Evolutionary conservation across 2,888 invertebrate genomes (phyloP).

Genomic region (Siphonodentalium dalli): DNA sequence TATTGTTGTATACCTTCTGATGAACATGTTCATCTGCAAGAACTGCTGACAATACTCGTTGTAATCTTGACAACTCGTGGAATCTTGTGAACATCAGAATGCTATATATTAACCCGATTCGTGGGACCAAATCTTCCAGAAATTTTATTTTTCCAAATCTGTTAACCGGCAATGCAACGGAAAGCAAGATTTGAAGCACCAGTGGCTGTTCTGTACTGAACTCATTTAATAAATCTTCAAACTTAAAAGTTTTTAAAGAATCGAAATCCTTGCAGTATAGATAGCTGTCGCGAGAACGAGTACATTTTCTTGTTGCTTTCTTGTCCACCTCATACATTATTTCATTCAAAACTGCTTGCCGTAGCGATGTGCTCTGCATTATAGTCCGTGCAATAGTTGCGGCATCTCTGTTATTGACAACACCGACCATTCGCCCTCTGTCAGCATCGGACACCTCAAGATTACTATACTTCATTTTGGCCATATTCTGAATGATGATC

Average conservation of each 20-base stretch:
- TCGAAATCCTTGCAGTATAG: background rate
- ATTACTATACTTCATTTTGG: too few relatives aligned
- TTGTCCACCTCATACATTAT: too few relatives aligned
- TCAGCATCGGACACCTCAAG: too few relatives aligned
- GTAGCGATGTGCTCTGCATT: too few relatives aligned
- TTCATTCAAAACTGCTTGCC: too few relatives aligned
- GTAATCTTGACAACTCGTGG: background rate
- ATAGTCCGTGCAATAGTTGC: too few relatives aligned
- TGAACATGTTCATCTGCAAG: conserved; percentile 2
- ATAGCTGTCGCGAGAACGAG: conserved; percentile 4
- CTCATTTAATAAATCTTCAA: conserved; percentile 1
- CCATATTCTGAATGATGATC: too few relatives aligned
- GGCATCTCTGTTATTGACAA: too few relatives aligned
- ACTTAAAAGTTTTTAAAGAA: background rate
- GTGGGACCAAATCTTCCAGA: too few relatives aligned
- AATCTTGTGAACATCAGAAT: conserved; percentile 3
- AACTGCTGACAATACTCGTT: background rate
- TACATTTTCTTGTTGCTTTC: too few relatives aligned
- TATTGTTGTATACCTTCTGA: conserved; percentile 8
- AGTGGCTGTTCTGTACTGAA: background rate
- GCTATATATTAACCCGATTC: conserved; percentile 1
- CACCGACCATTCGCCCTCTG: too few relatives aligned
- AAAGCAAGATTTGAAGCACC: background rate
- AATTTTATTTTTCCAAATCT: too few relatives aligned
- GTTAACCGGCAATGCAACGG: background rate